phyloP scores from a whole-genome alignment of 2,797 vertebrate species.

The Sphenodon punctatus region DNA sequence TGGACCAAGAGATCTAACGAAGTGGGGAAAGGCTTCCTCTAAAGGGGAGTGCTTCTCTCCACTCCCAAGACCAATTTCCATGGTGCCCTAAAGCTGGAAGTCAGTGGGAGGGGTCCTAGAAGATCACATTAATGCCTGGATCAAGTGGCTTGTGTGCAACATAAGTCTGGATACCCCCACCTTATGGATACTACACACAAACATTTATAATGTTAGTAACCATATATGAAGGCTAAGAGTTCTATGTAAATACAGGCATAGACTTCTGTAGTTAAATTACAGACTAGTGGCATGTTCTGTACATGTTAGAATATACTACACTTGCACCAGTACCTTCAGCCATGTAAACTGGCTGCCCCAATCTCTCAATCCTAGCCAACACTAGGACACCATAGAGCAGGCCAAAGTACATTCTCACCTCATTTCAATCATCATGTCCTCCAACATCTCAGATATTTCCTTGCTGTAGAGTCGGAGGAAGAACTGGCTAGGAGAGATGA shows the following conservation, averaged over 20 bases:
- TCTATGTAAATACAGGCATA: not conserved
- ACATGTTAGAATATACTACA: rapidly evolving
- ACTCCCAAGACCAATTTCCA: too few relatives aligned
- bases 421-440: conserved; percentile 93
- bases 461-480: conserved; percentile 81
- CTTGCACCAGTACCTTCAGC: not conserved
- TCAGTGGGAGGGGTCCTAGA: too few relatives aligned
- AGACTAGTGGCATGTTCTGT: not conserved
- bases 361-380: not conserved
- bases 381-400: rapidly evolving
- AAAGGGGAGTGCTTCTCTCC: too few relatives aligned
- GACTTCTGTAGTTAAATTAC: not conserved
- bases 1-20: too few relatives aligned
- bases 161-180: too few relatives aligned
- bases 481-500: conserved; percentile 87
- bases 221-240: not conserved
- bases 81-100: too few relatives aligned
- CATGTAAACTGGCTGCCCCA: not conserved
- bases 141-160: too few relatives aligned
- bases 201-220: not conserved
- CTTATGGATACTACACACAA: too few relatives aligned
- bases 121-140: too few relatives aligned
- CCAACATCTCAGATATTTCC: conserved; percentile 78
- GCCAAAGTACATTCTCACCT: conserved; percentile 73
- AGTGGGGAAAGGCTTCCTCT: too few relatives aligned